Percentiles rank a stretch among this genome's conserved stretches.
These are phyloP conservation scores for Chloroceryle amazona DNA, from an alignment of 2,797 vertebrate species.

Conservation along the genomic window DNA sequence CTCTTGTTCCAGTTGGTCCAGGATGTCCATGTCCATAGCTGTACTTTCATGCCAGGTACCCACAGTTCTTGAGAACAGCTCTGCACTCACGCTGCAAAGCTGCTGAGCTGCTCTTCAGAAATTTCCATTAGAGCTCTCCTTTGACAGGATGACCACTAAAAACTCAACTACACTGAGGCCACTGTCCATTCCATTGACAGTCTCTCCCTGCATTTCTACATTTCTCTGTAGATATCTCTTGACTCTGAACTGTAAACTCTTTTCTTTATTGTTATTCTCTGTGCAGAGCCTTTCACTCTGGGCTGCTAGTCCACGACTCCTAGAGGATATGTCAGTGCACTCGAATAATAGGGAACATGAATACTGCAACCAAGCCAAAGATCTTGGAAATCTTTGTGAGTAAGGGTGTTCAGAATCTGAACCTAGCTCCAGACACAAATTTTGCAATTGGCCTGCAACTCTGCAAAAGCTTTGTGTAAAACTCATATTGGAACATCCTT, in stretches of 20 bases:
- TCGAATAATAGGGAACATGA: constrained; percentile 45
- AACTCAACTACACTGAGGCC: neutral
- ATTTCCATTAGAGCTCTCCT: neutral
- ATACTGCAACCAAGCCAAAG: constrained; percentile 53
- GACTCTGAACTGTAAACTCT: neutral
- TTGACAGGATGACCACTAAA: neutral
- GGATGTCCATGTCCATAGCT: neutral
- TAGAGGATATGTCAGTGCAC: constrained; percentile 14
- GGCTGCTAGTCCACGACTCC: constrained; percentile 16
- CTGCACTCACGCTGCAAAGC: neutral
- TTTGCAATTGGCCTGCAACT: constrained; percentile 34
- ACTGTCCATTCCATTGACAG: neutral
- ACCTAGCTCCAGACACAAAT: constrained; percentile 28
- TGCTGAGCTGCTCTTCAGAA: neutral
- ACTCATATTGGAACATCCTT: constrained; percentile 49
- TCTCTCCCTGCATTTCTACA: neutral
- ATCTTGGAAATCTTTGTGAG: constrained; percentile 50
- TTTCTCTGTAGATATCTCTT: neutral
- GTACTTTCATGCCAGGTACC: neutral
- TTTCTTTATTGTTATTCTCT: constrained; percentile 45
- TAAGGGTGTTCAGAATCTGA: constrained; percentile 52
- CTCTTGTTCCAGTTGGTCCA: neutral
- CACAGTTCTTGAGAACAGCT: neutral
- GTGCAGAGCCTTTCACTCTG: constrained; percentile 1
- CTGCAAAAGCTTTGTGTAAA: constrained; percentile 16